Percentiles rank a stretch among this genome's conserved stretches.
These are phyloP conservation scores for Ochotona princeps DNA, from an alignment of 2,113 vertebrate genomes.

Conservation along the genomic window DNA sequence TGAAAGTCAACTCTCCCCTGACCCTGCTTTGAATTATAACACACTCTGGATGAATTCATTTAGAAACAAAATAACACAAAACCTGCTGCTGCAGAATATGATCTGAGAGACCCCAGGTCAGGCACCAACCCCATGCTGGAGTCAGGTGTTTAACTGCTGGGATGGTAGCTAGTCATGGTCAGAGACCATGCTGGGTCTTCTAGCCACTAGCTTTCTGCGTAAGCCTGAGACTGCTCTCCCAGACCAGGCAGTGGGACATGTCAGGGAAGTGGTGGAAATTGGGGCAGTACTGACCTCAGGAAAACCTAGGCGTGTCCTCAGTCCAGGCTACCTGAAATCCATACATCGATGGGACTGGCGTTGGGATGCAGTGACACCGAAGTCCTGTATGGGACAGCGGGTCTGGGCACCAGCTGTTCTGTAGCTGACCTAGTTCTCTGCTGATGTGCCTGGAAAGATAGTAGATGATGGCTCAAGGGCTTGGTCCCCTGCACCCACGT, in stretches of 20 bases:
- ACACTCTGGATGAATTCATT: not conserved
- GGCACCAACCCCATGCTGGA: not conserved
- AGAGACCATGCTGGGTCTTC: not conserved
- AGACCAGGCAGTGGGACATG: no score
- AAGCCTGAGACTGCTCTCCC: not conserved
- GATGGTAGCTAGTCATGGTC: not conserved
- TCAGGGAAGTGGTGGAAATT: rapidly evolving
- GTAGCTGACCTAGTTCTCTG: no score
- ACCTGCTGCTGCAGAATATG: not conserved
- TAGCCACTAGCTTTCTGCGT: not conserved
- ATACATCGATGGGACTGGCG: no score
- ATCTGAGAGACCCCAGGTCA: not conserved
- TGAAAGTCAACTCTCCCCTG: not conserved
- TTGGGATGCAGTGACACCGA: no score
- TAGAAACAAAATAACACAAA: not conserved
- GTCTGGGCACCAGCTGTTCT: no score
- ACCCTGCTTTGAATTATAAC: constrained; percentile 68
- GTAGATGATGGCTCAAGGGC: no score
- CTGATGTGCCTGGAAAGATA: no score
- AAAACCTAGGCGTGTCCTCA: not conserved
- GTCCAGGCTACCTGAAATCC: not conserved
- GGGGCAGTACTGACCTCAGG: not conserved
- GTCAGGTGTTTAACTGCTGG: not conserved
- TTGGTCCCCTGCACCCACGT: no score
- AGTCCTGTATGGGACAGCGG: no score